These are phyloP conservation scores for Smittia aterrima DNA, from an alignment of 2,888 invertebrate genomes.

Conservation along the genomic window DNA sequence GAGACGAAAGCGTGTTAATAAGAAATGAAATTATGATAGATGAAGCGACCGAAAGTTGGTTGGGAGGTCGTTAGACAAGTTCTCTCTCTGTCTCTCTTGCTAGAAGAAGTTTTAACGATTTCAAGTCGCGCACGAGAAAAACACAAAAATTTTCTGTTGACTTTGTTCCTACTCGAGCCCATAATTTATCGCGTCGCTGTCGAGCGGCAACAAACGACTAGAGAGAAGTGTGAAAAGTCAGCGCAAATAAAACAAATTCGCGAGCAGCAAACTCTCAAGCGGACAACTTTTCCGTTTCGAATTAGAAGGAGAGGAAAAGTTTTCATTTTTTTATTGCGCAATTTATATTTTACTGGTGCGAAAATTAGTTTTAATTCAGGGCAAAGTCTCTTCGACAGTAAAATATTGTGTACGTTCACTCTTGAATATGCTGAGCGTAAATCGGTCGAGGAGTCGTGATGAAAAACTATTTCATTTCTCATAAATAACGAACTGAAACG, in stretches of 20 bases:
- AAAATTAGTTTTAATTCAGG: not conserved
- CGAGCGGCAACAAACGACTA: not conserved
- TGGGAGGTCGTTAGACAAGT: constrained; percentile 38
- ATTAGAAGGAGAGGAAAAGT: constrained; percentile 3
- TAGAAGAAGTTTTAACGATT: not conserved
- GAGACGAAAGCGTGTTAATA: constrained; percentile 36
- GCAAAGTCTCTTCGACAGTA: not conserved
- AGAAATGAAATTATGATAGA: constrained; percentile 35
- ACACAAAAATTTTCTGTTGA: not conserved
- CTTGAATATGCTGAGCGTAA: too few species aligned
- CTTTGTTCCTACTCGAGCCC: not conserved
- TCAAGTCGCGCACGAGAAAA: not conserved
- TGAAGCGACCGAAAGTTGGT: constrained; percentile 19
- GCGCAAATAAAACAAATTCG: constrained; percentile 13
- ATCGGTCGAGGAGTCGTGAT: too few species aligned
- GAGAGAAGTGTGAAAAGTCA: constrained; percentile 2
- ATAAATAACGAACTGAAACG: not conserved
- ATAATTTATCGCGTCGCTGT: not conserved
- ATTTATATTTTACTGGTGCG: not conserved
- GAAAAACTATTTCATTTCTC: constrained; percentile 7
- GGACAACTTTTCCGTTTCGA: not conserved
- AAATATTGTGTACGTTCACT: too few species aligned
- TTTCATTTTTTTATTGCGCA: constrained; percentile 11
- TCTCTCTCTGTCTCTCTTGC: not conserved
- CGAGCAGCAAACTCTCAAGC: not conserved